Evolutionary conservation across 2,113 vertebrate species (phyloP).

Genomic region (Bostrychus sinensis): DNA sequence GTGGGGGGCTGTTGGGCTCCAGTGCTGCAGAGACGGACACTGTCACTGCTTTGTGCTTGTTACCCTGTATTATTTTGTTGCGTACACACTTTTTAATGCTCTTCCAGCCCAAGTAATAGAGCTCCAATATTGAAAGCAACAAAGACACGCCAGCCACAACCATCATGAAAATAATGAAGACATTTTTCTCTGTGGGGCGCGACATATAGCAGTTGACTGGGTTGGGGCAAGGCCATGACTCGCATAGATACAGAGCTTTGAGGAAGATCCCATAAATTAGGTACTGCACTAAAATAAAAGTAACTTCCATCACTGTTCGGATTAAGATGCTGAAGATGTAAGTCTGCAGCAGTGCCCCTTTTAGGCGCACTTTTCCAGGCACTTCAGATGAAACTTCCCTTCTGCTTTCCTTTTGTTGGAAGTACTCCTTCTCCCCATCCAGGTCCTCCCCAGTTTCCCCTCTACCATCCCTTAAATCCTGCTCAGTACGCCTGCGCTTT

Average conservation of each 20-base stretch:
- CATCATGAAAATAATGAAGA: slow-evolving; percentile 98
- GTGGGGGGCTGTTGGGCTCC: slow-evolving; percentile 65
- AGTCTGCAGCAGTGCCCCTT: slow-evolving; percentile 88
- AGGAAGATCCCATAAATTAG: slow-evolving; percentile 92
- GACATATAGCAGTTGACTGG: slow-evolving; percentile 96
- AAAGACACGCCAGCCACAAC: slow-evolving; percentile 90
- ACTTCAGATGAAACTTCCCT: slow-evolving; percentile 72
- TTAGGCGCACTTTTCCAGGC: slow-evolving; percentile 79
- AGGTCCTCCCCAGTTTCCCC: slow-evolving; percentile 42
- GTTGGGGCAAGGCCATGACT: slow-evolving; percentile 89
- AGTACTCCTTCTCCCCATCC: slow-evolving; percentile 72
- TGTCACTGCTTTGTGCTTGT: slow-evolving; percentile 26
- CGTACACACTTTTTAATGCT: slow-evolving; percentile 70
- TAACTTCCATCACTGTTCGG: slow-evolving; percentile 91
- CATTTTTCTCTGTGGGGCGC: slow-evolving; percentile 95
- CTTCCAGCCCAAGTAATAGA: slow-evolving; percentile 93
- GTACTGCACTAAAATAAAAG: slow-evolving; percentile 92
- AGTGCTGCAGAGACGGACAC: slow-evolving; percentile 26
- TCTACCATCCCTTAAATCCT: slow-evolving; percentile 51
- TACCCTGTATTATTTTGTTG: slow-evolving; percentile 46
- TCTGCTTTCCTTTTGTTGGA: slow-evolving; percentile 77
- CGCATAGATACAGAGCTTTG: slow-evolving; percentile 87
- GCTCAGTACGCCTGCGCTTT: slow-evolving; percentile 82
- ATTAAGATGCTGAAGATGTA: slow-evolving; percentile 94
- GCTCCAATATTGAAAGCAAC: slow-evolving; percentile 88